These are phyloP conservation scores for Silurus asotus DNA, from an alignment of 2,113 vertebrate species.

Conservation along the genomic window DNA sequence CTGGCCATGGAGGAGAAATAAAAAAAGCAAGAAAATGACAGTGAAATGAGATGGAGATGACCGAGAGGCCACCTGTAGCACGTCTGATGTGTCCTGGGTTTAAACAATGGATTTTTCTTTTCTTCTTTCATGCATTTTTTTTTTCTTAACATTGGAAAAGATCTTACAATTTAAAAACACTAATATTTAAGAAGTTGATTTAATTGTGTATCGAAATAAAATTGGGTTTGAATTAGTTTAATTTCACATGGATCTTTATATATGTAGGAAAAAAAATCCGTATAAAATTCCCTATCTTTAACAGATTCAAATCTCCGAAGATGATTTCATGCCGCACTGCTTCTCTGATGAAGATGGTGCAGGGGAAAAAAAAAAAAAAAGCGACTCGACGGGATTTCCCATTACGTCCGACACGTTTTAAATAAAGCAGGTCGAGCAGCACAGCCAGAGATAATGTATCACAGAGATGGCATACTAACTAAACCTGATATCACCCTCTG, in stretches of 20 bases:
- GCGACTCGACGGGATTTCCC: conserved; percentile 56
- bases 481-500: conserved; percentile 61
- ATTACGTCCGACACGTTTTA: conserved; percentile 58
- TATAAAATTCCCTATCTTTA: not conserved
- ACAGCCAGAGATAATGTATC: conserved; percentile 60
- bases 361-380: conserved; percentile 14
- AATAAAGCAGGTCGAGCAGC: conserved; percentile 58
- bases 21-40: not conserved
- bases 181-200: conserved; percentile 8
- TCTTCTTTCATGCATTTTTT: not conserved
- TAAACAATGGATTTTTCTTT: conserved; percentile 65
- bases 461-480: conserved; percentile 63
- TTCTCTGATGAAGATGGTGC: conserved; percentile 46
- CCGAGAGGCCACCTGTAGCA: conserved; percentile 42
- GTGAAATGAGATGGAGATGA: conserved; percentile 62
- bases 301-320: conserved; percentile 30
- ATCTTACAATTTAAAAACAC: too few species aligned
- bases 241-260: not conserved
- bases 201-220: not conserved
- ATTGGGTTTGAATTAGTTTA: not conserved
- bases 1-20: conserved; percentile 21
- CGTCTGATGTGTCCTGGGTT: conserved; percentile 70
- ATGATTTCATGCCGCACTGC: conserved; percentile 44
- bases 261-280: not conserved
- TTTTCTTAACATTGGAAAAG: conserved; percentile 67